phyloP scores from a whole-genome alignment of 2,113 vertebrate species.

The Psophia crepitans region DNA sequence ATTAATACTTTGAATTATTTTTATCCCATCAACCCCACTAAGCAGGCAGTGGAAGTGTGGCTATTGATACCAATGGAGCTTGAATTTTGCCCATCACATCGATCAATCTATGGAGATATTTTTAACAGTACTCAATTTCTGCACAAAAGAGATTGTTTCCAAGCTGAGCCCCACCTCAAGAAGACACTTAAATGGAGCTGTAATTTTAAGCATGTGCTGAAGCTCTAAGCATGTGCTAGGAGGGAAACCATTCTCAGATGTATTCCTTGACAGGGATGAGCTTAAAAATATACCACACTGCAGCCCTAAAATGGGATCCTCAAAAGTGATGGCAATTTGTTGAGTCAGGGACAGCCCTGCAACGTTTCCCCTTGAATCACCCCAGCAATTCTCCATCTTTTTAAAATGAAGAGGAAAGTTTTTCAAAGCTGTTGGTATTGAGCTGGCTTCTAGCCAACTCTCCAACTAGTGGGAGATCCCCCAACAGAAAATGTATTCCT shows the following conservation, averaged over 20 bases:
- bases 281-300: background rate
- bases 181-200: background rate
- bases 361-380: background rate
- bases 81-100: background rate
- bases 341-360: background rate
- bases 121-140: background rate
- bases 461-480: background rate
- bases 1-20: background rate
- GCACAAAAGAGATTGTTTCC: background rate
- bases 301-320: background rate
- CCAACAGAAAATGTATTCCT: background rate
- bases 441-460: background rate
- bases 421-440: background rate
- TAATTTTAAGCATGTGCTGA: conserved; percentile 54
- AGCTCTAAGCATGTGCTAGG: conserved; percentile 42
- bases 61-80: background rate
- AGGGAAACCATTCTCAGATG: conserved; percentile 14
- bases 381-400: background rate
- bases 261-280: conserved; percentile 26
- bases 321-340: background rate
- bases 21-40: background rate
- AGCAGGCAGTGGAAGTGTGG: background rate
- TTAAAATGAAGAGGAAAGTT: background rate
- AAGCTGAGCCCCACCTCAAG: background rate
- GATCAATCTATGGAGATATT: background rate